Evolutionary conservation across 2,888 invertebrate species (phyloP).

Genomic region (Mechanitis messenoides): DNA sequence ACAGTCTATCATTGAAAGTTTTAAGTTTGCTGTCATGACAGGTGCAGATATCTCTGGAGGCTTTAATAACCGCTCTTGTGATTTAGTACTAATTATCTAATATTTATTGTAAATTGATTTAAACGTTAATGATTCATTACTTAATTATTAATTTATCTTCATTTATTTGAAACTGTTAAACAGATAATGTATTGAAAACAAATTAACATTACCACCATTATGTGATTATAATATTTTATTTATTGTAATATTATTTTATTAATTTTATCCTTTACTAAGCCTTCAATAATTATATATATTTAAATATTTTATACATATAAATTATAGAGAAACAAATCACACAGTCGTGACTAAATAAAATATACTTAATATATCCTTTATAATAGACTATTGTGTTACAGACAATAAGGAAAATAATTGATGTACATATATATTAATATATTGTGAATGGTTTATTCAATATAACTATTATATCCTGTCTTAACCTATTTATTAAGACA

Average conservation of each 20-base stretch:
- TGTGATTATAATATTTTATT: too few relatives aligned
- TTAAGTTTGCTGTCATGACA: conserved; percentile 8
- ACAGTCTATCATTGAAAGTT: background rate
- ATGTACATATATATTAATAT: too few relatives aligned
- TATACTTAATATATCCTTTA: conserved; percentile 36
- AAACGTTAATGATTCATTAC: conserved; percentile 10
- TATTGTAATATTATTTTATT: too few relatives aligned
- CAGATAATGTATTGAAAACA: background rate
- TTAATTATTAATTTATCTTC: conserved; percentile 12
- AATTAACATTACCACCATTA: too few relatives aligned
- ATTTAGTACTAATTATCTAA: conserved; percentile 25
- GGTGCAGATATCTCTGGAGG: conserved; percentile 16
- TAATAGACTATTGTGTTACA: conserved; percentile 51
- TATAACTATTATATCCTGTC: too few relatives aligned
- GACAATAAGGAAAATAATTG: conserved; percentile 44
- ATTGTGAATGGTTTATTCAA: too few relatives aligned
- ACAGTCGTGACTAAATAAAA: conserved; percentile 26
- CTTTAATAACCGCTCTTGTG: conserved; percentile 19
- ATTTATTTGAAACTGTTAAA: background rate
- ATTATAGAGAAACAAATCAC: background rate
- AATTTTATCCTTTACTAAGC: too few relatives aligned
- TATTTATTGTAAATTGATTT: conserved; percentile 26
- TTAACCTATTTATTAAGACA: too few relatives aligned
- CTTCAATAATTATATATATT: background rate
- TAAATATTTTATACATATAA: background rate